These are phyloP conservation scores for Bos indicus DNA, from an alignment of 2,113 vertebrate genomes.

Conservation along the genomic window DNA sequence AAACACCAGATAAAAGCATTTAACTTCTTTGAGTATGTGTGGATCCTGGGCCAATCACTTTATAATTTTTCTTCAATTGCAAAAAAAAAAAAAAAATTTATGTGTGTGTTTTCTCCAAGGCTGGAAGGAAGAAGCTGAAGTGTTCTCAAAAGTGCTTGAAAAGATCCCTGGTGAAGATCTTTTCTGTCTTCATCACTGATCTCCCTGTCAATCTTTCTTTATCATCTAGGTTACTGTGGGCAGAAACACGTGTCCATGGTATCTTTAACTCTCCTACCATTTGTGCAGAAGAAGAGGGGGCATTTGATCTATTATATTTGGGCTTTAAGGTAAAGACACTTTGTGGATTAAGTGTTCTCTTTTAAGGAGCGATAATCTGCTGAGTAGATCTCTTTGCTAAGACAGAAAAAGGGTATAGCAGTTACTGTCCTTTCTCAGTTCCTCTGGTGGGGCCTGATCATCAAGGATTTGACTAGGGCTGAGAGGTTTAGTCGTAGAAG, in stretches of 20 bases:
- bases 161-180: background rate
- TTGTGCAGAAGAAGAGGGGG: background rate
- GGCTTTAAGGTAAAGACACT: background rate
- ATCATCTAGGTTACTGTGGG: background rate
- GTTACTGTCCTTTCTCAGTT: background rate
- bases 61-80: background rate
- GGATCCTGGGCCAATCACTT: background rate
- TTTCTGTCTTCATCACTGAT: background rate
- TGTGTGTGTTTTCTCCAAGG: background rate
- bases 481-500: background rate
- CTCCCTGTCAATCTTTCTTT: background rate
- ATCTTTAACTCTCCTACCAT: rapidly evolving
- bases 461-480: background rate
- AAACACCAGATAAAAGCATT: background rate
- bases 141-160: background rate
- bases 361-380: background rate
- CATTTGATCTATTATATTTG: background rate
- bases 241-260: background rate
- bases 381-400: background rate
- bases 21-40: background rate
- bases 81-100: background rate
- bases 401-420: background rate
- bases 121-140: background rate
- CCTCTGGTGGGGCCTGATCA: too few species aligned
- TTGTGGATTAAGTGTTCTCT: background rate